Evolutionary conservation across 2,113 vertebrate genomes (phyloP).

Genomic region (Dascyllus trimaculatus): DNA sequence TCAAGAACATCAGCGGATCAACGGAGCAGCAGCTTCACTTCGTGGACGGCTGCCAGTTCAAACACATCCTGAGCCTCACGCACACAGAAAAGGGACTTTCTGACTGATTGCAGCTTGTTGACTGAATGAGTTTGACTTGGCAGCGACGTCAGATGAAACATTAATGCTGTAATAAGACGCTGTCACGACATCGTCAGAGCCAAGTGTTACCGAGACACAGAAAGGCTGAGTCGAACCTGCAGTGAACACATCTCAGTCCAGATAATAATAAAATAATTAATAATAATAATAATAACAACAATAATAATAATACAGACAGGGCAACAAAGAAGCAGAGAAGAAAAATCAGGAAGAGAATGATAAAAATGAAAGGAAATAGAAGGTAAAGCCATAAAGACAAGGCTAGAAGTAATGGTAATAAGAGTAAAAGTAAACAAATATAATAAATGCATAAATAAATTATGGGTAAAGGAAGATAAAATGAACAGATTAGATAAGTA

Average conservation of each 20-base stretch:
- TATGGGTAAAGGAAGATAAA: too few species aligned
- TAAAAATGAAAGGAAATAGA: too few species aligned
- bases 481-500: too few species aligned
- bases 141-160: slow-evolving; percentile 17
- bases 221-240: background rate
- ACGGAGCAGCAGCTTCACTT: background rate
- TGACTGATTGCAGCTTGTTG: slow-evolving; percentile 41
- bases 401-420: too few species aligned
- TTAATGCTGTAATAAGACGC: slow-evolving; percentile 36
- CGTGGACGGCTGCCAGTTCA: slow-evolving; percentile 27
- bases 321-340: too few species aligned
- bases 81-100: background rate
- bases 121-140: slow-evolving; percentile 50
- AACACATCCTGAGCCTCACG: slow-evolving; percentile 18
- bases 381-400: too few species aligned
- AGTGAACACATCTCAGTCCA: background rate
- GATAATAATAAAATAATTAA: background rate
- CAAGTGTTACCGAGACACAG: background rate
- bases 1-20: background rate
- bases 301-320: too few species aligned
- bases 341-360: too few species aligned
- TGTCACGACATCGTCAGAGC: slow-evolving; percentile 15
- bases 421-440: too few species aligned
- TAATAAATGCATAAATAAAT: too few species aligned
- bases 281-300: too few species aligned